phyloP scores from a whole-genome alignment of 2,797 vertebrate species.

The Microhierax caerulescens region DNA sequence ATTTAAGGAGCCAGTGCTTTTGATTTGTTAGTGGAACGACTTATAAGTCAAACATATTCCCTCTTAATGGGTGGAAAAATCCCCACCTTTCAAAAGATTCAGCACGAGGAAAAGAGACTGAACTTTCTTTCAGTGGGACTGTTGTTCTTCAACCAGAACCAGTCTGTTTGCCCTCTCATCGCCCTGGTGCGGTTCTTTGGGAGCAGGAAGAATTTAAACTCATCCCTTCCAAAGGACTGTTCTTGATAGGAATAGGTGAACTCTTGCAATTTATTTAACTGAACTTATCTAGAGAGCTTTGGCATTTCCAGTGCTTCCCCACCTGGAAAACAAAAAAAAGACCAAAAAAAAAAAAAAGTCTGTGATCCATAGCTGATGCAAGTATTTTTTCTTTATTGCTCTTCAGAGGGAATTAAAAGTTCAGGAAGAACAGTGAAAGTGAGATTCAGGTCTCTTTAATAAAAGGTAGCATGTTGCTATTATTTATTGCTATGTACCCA shows the following conservation, averaged over 20 bases:
- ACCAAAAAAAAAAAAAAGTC: not conserved
- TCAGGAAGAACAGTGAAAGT: not conserved
- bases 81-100: not conserved
- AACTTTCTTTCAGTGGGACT: not conserved
- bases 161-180: not conserved
- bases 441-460: not conserved
- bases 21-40: not conserved
- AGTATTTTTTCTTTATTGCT: not conserved
- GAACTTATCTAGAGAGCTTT: not conserved
- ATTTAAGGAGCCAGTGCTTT: not conserved
- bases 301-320: not conserved
- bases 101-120: not conserved
- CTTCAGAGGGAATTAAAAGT: not conserved
- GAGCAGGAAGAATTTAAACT: not conserved
- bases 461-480: too few species aligned
- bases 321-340: not conserved
- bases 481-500: too few species aligned
- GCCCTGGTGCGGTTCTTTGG: rapidly evolving
- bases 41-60: too few species aligned
- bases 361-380: not conserved
- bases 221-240: not conserved
- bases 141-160: not conserved
- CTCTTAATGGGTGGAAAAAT: not conserved
- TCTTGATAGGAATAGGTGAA: not conserved
- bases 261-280: not conserved